Percentiles rank a stretch among this genome's conserved stretches.
phyloP scores from a whole-genome alignment of 2,113 vertebrate genomes.

The Protobothrops flavoviridis region DNA sequence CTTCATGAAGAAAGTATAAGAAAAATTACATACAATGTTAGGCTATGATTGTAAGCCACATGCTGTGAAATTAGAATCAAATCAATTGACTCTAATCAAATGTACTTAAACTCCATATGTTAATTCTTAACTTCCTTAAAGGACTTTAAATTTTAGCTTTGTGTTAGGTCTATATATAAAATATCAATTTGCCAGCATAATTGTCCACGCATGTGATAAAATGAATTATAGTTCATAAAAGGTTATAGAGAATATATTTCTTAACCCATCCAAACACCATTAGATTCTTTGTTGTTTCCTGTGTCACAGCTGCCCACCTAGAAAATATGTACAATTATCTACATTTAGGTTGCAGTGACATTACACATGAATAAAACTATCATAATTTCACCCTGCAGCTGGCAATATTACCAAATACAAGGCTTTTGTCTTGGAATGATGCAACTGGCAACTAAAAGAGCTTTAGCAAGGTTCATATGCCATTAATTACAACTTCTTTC shows the following conservation, averaged over 20 bases:
- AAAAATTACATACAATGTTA: not conserved
- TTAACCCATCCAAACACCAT: not conserved
- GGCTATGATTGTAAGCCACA: not conserved
- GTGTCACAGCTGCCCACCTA: not conserved
- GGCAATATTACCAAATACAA: not conserved
- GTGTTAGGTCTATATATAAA: not conserved
- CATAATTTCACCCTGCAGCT: not conserved
- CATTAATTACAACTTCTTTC: not conserved
- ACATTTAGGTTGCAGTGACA: not conserved
- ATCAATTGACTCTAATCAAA: not conserved
- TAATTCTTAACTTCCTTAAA: not conserved
- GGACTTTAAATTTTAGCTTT: not conserved
- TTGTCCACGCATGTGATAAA: not conserved
- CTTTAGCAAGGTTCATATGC: not conserved
- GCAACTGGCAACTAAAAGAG: not conserved
- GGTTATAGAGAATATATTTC: not conserved
- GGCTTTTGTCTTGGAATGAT: not conserved
- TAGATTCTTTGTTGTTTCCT: not conserved
- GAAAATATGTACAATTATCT: not conserved
- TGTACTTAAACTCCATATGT: not conserved
- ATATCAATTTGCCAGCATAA: not conserved
- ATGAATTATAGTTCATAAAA: not conserved
- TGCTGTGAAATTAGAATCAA: not conserved
- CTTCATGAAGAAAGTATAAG: not conserved
- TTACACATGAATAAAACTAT: not conserved